Conservation (phyloP, 2,797 vertebrate genomes). For the Poecilia picta region DNA sequence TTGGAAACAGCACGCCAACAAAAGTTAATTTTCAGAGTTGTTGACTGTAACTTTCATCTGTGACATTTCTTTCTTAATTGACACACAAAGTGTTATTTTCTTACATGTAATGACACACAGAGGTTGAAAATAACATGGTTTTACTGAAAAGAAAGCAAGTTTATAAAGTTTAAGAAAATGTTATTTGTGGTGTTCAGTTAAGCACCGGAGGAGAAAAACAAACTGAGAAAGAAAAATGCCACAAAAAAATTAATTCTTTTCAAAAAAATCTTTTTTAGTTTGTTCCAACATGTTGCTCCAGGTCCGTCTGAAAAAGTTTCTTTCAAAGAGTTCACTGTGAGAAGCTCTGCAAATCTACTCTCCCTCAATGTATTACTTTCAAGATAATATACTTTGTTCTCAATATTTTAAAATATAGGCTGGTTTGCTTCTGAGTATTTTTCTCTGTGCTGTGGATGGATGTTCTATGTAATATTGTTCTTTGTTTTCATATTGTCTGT, state of each 20-base stretch:
- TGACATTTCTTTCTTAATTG: conserved; percentile 44
- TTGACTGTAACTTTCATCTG: conserved; percentile 19
- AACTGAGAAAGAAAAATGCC: neutral
- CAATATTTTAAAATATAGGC: neutral
- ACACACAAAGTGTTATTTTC: conserved; percentile 11
- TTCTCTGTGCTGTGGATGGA: neutral
- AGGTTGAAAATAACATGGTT: conserved; percentile 35
- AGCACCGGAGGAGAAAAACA: neutral
- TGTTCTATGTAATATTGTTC: neutral
- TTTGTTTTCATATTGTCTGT: neutral
- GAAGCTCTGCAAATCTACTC: neutral
- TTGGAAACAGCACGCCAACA: conserved; percentile 50
- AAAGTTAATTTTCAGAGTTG: conserved; percentile 36
- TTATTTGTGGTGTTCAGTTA: neutral
- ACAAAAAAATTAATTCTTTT: neutral
- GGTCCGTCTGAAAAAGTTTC: neutral
- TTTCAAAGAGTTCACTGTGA: neutral
- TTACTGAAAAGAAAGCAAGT: conserved; percentile 8
- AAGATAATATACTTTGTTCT: neutral
- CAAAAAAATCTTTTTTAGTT: neutral
- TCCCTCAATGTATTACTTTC: neutral
- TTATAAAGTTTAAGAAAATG: neutral
- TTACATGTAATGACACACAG: conserved; percentile 24
- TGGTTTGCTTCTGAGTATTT: neutral
- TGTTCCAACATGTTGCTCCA: neutral